Percentiles rank a stretch among this genome's conserved stretches.
These are phyloP conservation scores for Sclerurus mexicanus DNA, from an alignment of 2,113 vertebrate species.

Conservation along the genomic window DNA sequence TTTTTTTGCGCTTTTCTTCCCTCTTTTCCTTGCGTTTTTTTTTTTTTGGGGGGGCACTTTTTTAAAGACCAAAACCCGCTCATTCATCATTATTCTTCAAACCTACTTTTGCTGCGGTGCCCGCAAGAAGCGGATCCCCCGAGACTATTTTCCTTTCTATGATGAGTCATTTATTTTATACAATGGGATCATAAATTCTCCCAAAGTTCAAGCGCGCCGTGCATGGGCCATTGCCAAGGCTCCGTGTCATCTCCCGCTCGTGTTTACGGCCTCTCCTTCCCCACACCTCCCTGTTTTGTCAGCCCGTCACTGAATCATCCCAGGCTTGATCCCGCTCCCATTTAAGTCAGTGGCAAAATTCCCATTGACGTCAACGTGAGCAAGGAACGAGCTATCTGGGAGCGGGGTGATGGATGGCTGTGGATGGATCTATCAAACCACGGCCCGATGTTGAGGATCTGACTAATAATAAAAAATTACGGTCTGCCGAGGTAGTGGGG, in stretches of 20 bases:
- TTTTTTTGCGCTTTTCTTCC: neutral
- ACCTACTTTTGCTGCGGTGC: neutral
- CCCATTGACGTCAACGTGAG: neutral
- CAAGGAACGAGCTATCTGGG: neutral
- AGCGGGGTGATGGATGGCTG: neutral
- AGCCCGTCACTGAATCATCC: neutral
- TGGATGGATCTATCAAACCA: neutral
- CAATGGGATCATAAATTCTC: neutral
- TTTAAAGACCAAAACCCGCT: neutral
- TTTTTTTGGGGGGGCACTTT: neutral
- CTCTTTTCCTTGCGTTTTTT: too few species aligned
- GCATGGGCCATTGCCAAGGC: slow-evolving; percentile 19
- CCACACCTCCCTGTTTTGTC: slow-evolving; percentile 22
- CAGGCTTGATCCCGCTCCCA: neutral
- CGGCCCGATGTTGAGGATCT: neutral
- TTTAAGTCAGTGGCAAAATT: neutral
- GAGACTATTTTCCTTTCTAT: neutral
- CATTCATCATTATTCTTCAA: neutral
- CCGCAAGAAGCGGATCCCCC: neutral
- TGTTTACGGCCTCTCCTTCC: slow-evolving; percentile 5
- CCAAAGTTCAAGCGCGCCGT: neutral
- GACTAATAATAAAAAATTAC: neutral
- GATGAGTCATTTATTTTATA: slow-evolving; percentile 18
- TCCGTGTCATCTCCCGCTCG: neutral
- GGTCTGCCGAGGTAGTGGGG: neutral